Evolutionary conservation across 2,797 vertebrate species (phyloP).

Genomic region (Enteromius radiatus): DNA sequence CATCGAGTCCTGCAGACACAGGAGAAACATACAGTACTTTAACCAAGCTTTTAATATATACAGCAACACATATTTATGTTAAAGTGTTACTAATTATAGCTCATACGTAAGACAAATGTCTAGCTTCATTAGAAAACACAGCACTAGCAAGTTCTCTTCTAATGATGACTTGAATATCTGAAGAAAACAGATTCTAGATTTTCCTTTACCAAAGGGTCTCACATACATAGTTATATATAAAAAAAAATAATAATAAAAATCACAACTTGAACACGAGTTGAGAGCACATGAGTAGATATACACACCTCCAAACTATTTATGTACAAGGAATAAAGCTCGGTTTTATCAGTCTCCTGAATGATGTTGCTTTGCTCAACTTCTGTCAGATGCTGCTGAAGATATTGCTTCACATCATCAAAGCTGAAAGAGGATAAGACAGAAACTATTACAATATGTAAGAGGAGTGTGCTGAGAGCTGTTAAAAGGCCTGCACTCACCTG

Average conservation of each 20-base stretch:
- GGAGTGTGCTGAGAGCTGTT: neutral
- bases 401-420: conserved; percentile 85
- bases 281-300: neutral
- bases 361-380: conserved; percentile 79
- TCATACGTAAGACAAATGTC: neutral
- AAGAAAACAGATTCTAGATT: too few relatives aligned
- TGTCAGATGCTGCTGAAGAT: conserved; percentile 84
- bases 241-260: too few relatives aligned
- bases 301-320: conserved; percentile 91
- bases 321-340: conserved; percentile 88
- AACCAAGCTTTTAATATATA: neutral
- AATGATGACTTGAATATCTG: too few relatives aligned
- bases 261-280: neutral
- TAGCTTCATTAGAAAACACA: neutral
- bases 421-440: conserved; percentile 68
- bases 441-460: neutral
- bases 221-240: too few relatives aligned
- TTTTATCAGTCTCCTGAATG: conserved; percentile 81
- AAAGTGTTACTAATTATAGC: neutral
- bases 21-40: accelerated
- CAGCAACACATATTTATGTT: neutral
- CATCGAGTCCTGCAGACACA: conserved; percentile 84
- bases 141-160: neutral
- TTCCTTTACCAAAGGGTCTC: too few relatives aligned
- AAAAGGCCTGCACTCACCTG: conserved; percentile 77